Evolutionary conservation across 2,888 invertebrate genomes (phyloP), one percentile per base, ranked within the genome.

Genomic region (Resseliella maxima): DNA sequence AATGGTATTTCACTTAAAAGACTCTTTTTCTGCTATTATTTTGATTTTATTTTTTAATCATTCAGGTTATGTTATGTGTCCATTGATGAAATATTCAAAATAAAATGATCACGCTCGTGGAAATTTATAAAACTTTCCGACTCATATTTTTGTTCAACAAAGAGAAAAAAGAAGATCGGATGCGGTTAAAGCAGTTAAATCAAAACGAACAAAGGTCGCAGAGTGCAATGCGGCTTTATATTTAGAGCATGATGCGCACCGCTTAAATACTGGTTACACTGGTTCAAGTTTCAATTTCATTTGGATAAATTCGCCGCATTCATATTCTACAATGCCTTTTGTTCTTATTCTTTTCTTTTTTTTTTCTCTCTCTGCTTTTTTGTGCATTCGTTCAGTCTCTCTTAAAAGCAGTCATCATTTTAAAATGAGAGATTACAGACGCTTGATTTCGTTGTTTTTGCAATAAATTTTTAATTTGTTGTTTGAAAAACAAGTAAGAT

Each of bases 251-350:
- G 59, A 59, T 81, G 36, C 81, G 36, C 50, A 50, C 50, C 50
- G 50, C 59, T n/a, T 24, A 36, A 81, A 81, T 81, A 81, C 81
- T 81, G 81, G 81, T 81, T 81, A 21, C 36, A 36, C 36, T 81
- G 36, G 81, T 81, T 81, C 81, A 81, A 81, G 81, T 81, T 81
- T 81, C 81, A 81, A 36, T 81, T 81, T 81, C 81, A 18, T 81
- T 81, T 81, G 35, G 36, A 8, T 15, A 18, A 18, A 36, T 81
- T 8, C 8, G 31, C 24, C 18, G 24, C 27, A 64, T n/a, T 64
- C 50, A 2, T 50, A 3, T 21, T 12, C 50, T 12, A 21, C 2
- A 8, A 50, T 50, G 50, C 50, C 10, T n/a, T 59, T 3, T 24
- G 27, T 59, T 24, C 59, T n/a, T n/a, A 59, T 59, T 59, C 59